Base-by-base conservation (phyloP, 2,797 vertebrate species). In the Triplophysa yarkandensis region DNA sequence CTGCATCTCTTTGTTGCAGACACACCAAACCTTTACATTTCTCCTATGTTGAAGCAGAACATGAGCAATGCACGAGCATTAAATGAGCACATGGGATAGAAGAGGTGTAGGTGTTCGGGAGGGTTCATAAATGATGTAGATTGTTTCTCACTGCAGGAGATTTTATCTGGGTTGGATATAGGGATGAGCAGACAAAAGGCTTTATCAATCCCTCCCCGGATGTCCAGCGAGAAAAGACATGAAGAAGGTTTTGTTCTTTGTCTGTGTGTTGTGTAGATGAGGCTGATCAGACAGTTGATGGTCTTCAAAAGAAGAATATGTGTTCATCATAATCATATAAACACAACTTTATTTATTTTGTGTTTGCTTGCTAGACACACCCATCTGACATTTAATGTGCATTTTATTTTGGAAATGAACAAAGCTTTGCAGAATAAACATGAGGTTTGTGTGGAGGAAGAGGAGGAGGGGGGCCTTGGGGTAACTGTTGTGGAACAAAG, bases 1-100 rank as follows among this genome's bases (percentile, higher is more conserved):
- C 77, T 54, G 65, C 30, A 16, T 72, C 82, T 87, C 87, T 90
- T 90, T 91, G 88, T 88, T 87, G 86, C 84, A 79, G 81, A 79
- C 75, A 39, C 41, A 64, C 86, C 82, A 88, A n/a, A 85, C 83
- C 84, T 68, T 81, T 79, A 73, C 52, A 21, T 50, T n/a, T 76
- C n/a, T 61, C 17, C 23, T 17, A 63, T 52, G 76, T 58, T 46
- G 41, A 62, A 6, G 23, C 28, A 25, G n/a, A 21, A 32, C 23
- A 71, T 21, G 39, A 8, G 19, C 9, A 39, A 39, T 19, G 50
- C 44, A 8, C 52, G 2, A 25, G 17, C 23, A 30, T 3, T 4
- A 36, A 23, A 54, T 50, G 25, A 61, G n/a, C 27, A 64, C 7
- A 28, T 34, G 55, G 34, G 11, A 34, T 41, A 46, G 17, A 11